A percentile compares a stretch with the other conserved stretches of the same genome.
Evolutionary conservation across 2,888 invertebrate genomes (phyloP).

Genomic region (Latrodectus elegans): DNA sequence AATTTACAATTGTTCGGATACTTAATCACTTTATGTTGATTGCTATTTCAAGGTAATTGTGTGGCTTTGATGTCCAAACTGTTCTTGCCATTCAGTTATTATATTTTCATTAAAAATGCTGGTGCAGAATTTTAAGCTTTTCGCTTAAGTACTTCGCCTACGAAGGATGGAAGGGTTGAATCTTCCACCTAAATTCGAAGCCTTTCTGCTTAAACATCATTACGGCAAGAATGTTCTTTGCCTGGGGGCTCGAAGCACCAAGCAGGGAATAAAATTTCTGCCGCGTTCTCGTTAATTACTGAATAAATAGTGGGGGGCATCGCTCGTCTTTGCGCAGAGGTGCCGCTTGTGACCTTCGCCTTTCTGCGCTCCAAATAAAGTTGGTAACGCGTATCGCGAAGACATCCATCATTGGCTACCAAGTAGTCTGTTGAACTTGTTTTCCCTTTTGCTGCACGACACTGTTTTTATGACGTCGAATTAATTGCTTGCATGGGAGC

Average conservation of each 20-base stretch:
- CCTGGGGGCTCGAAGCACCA: conserved; percentile 25
- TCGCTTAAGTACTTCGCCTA: no score
- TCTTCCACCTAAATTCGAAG: no score
- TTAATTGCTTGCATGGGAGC: background rate
- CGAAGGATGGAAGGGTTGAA: no score
- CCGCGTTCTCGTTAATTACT: conserved; percentile 43
- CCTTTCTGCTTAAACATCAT: conserved; percentile 20
- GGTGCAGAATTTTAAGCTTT: no score
- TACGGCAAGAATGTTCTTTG: conserved; percentile 47
- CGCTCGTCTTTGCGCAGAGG: conserved; percentile 18
- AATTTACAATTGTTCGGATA: no score
- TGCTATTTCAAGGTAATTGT: no score
- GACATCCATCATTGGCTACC: conserved; percentile 18
- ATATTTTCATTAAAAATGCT: no score
- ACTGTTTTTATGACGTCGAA: background rate
- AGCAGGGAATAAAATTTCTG: conserved; percentile 52
- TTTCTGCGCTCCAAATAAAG: conserved; percentile 47
- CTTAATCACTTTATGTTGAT: no score
- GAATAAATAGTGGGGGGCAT: conserved; percentile 52
- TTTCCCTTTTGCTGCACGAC: background rate
- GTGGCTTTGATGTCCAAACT: no score
- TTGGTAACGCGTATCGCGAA: conserved; percentile 24
- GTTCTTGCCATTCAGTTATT: no score
- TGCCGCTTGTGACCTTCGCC: conserved; percentile 32
- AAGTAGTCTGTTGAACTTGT: conserved; percentile 53